phyloP scores from a whole-genome alignment of 2,113 vertebrate species.

The Silurus glanis region DNA sequence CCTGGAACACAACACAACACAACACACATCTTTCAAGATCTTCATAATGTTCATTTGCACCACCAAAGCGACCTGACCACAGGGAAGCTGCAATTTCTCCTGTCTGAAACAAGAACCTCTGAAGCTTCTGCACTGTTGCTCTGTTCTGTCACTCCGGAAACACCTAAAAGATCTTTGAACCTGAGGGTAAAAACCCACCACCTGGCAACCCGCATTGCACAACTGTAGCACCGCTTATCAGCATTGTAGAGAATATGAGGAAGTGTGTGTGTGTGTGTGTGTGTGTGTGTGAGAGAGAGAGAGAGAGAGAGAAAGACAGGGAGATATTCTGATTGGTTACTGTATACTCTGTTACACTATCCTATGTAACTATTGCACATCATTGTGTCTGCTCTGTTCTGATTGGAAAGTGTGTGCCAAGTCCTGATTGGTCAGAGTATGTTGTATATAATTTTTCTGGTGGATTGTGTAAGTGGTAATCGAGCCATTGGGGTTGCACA shows the following conservation, averaged over 20 bases:
- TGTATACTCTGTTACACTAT: too few relatives aligned
- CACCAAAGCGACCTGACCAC: too few relatives aligned
- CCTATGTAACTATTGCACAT: too few relatives aligned
- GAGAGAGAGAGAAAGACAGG: too few relatives aligned
- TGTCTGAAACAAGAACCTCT: background rate
- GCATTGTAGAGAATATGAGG: background rate
- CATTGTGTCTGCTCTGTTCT: background rate
- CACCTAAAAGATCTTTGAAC: background rate
- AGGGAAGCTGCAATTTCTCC: too few relatives aligned
- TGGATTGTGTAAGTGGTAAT: too few relatives aligned
- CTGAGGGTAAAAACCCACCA: background rate
- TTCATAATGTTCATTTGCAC: background rate
- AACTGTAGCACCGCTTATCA: constrained; percentile 6
- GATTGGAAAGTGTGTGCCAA: background rate
- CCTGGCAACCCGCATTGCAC: background rate
- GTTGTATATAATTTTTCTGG: too few relatives aligned
- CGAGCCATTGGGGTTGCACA: too few relatives aligned
- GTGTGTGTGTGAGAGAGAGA: background rate
- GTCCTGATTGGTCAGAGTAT: too few relatives aligned
- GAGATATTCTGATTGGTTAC: too few relatives aligned
- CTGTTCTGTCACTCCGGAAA: too few relatives aligned
- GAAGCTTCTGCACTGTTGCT: too few relatives aligned
- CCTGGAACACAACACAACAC: background rate
- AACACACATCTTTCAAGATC: background rate
- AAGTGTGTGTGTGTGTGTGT: background rate